Conservation (phyloP, 2,888 invertebrate genomes). For the Geophilus truncorum region DNA sequence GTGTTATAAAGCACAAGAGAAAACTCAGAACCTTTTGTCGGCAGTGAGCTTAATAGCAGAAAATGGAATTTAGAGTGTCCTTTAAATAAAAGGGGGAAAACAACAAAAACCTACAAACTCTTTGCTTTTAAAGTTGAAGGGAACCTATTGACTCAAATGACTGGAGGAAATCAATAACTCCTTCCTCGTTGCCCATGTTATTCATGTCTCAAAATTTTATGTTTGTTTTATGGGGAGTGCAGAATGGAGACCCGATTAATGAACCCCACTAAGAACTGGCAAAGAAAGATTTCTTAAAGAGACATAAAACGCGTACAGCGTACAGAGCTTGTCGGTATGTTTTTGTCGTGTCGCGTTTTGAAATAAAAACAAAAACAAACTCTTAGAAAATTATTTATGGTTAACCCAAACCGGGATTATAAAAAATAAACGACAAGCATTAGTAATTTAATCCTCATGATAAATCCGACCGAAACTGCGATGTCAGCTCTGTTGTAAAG, state of each 20-base stretch:
- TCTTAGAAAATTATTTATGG: too few relatives aligned
- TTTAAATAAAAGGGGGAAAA: not conserved
- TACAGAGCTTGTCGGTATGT: not conserved
- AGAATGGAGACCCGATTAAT: not conserved
- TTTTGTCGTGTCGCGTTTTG: not conserved
- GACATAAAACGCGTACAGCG: not conserved
- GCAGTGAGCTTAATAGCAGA: not conserved
- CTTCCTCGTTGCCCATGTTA: not conserved
- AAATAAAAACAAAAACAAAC: not conserved
- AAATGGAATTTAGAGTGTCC: slow-evolving; percentile 2
- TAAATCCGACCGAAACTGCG: not conserved
- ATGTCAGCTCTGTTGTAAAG: not conserved
- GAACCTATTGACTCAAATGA: not conserved
- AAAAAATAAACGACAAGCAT: not conserved
- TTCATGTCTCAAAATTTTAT: slow-evolving; percentile 4
- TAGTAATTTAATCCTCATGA: not conserved
- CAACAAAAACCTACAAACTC: not conserved
- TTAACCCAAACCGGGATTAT: not conserved
- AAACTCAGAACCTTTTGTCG: not conserved
- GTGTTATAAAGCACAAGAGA: not conserved
- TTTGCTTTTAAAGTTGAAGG: slow-evolving; percentile 6
- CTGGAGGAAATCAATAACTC: slow-evolving; percentile 1
- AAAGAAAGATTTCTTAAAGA: not conserved
- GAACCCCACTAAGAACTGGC: not conserved
- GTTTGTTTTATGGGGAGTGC: slow-evolving; percentile 15